These are phyloP conservation scores for Mugil cephalus DNA, from an alignment of 2,113 vertebrate genomes.

Conservation along the genomic window DNA sequence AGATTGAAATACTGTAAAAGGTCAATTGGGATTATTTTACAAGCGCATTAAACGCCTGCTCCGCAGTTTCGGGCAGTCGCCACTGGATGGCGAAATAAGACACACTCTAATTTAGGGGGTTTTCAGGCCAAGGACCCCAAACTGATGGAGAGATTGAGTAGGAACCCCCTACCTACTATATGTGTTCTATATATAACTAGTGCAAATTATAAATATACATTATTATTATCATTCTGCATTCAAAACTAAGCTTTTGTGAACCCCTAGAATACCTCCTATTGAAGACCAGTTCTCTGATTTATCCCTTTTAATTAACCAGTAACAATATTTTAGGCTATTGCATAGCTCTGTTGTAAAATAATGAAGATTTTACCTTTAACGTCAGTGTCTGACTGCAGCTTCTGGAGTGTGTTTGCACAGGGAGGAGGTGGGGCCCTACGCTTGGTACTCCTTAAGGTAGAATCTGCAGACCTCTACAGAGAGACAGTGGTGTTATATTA, in stretches of 20 bases:
- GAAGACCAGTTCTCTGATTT: too few relatives aligned
- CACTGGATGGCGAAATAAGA: conserved; percentile 43
- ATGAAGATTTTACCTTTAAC: conserved; percentile 57
- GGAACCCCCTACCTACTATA: too few relatives aligned
- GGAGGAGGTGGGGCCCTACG: conserved; percentile 91
- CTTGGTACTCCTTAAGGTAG: conserved; percentile 89
- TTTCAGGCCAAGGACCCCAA: too few relatives aligned
- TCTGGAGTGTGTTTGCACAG: conserved; percentile 22
- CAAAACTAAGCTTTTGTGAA: too few relatives aligned
- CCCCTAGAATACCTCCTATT: too few relatives aligned
- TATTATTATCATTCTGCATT: too few relatives aligned
- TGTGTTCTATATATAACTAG: too few relatives aligned
- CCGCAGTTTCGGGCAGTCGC: not conserved
- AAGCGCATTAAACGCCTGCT: conserved; percentile 10
- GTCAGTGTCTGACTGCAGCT: conserved; percentile 20
- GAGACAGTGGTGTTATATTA: conserved; percentile 1
- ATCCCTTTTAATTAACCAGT: too few relatives aligned
- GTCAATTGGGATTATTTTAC: conserved; percentile 42
- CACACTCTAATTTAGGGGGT: not conserved
- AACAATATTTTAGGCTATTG: too few relatives aligned
- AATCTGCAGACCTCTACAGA: conserved; percentile 75
- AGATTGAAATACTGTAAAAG: conserved; percentile 44
- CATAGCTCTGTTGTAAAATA: too few relatives aligned
- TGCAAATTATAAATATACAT: too few relatives aligned
- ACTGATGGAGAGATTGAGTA: too few relatives aligned